Evolutionary conservation across 2,888 invertebrate genomes (phyloP).

Genomic region (Drosophila greeni): DNA sequence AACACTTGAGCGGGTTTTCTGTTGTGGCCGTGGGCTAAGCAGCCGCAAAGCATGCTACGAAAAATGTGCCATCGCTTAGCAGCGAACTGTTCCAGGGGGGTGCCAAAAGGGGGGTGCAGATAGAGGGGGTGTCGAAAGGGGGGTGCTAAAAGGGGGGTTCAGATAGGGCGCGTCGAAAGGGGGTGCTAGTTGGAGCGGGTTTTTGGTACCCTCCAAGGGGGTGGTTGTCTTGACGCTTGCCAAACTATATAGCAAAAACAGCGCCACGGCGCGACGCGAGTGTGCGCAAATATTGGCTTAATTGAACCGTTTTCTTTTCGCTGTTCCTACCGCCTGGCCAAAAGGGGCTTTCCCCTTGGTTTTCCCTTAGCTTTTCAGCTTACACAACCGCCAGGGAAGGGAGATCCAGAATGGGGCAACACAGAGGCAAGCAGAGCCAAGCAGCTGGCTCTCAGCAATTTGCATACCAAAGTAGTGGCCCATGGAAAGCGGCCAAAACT

Average conservation of each 20-base stretch:
- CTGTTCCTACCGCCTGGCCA: not conserved
- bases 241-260: too few relatives aligned
- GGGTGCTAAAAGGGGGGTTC: too few relatives aligned
- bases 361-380: conserved; percentile 42
- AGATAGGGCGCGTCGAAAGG: too few relatives aligned
- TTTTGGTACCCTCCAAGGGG: too few relatives aligned
- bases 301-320: conserved; percentile 60
- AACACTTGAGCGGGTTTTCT: conserved; percentile 35
- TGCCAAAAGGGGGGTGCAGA: too few relatives aligned
- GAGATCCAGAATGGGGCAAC: conserved; percentile 30
- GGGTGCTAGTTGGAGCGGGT: not conserved
- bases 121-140: not conserved
- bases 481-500: conserved; percentile 23
- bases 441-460: conserved; percentile 53
- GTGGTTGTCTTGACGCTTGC: conserved; percentile 8
- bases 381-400: conserved; percentile 23
- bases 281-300: conserved; percentile 72
- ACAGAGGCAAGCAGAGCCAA: conserved; percentile 30
- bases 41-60: conserved; percentile 57
- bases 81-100: conserved; percentile 5
- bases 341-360: conserved; percentile 8
- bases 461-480: conserved; percentile 58
- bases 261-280: conserved; percentile 56
- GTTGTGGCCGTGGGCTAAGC: conserved; percentile 44
- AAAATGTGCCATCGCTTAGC: conserved; percentile 55